Evolutionary conservation across 2,113 vertebrate genomes (phyloP).

Genomic region (Malaclemys terrapin): DNA sequence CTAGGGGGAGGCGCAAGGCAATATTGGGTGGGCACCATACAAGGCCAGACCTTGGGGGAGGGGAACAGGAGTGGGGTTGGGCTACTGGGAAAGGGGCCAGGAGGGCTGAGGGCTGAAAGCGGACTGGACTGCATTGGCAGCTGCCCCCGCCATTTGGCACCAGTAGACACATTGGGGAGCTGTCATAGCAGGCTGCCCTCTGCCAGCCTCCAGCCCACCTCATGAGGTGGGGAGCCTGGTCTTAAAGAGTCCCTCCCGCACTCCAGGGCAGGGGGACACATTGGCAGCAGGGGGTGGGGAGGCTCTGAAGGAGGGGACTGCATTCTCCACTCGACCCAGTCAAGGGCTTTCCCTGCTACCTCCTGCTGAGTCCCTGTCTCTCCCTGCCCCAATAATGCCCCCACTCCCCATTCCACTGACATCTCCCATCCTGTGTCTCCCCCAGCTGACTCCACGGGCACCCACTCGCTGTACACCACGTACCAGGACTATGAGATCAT

Average conservation of each 20-base stretch:
- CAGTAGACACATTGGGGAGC: background rate
- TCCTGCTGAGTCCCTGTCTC: background rate
- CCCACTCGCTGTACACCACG: constrained; percentile 91
- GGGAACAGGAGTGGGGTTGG: background rate
- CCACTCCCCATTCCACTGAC: background rate
- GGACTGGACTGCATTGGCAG: background rate
- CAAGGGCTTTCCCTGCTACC: background rate
- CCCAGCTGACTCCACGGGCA: constrained; percentile 85
- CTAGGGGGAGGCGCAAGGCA: background rate
- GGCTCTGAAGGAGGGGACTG: too few relatives aligned
- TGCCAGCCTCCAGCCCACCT: too few relatives aligned
- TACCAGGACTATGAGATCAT: constrained; percentile 96
- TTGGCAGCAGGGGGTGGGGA: background rate
- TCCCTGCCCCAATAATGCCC: too few relatives aligned
- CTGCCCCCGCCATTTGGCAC: background rate
- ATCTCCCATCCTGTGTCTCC: background rate
- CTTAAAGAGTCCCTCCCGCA: background rate
- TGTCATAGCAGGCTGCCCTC: background rate
- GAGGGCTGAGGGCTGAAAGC: background rate
- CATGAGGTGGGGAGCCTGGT: background rate
- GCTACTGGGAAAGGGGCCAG: background rate
- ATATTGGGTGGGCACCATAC: background rate
- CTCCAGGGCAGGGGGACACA: background rate
- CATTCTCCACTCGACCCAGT: background rate
- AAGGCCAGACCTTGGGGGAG: background rate